Base-by-base conservation (phyloP, 2,797 vertebrate genomes). In the Anguilla megastoma region DNA sequence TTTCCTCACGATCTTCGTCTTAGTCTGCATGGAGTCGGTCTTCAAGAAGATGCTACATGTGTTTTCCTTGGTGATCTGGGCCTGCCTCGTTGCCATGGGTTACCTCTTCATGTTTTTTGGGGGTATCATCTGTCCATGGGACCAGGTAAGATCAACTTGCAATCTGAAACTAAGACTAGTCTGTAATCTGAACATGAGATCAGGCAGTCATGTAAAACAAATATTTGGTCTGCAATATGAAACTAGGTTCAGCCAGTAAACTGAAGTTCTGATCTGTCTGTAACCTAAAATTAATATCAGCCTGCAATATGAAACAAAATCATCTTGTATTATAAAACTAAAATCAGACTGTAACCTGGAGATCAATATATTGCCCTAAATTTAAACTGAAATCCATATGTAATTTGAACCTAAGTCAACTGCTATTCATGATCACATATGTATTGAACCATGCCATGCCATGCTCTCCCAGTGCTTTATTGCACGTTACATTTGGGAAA, bases 21-120 rank as follows among this genome's bases (percentile, higher is more conserved):
- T 99, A 18, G 98, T 98, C 93, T 99, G 98, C 95, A 95, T 99
- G 18, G 98, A 99, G 94, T 97, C 98, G 1, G 94, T 99, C 90
- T 99, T 99, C 94, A 98, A 98, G 96, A 99, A 98, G 95, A 97
- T 99, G 85, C 97, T 99, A 1, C 97, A 96, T 18, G 79, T 99
- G 91, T 99, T 99, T 94, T 98, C 98, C 3, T 91, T 99, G 93
- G 96, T 99, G 92, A 98, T 99, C 93, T 99, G 98, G 98, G 96
- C 97, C 50, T 98, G 98, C 88, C 95, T 99, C 89, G 97, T 99
- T 94, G 94, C 97, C 94, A 99, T 99, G 98, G 98, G 97, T 91
- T 99, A 99, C 95, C 95, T 99, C 92, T 99, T 99, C 92, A 98
- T 99, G 98, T 98, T 98, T 95, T 98, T 98, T 9, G 98, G 97